Evolutionary conservation across 1,140 invertebrate species (phyloP), one percentile per base, ranked within the genome.

Genomic region (Meloidogyne exigua): DNA sequence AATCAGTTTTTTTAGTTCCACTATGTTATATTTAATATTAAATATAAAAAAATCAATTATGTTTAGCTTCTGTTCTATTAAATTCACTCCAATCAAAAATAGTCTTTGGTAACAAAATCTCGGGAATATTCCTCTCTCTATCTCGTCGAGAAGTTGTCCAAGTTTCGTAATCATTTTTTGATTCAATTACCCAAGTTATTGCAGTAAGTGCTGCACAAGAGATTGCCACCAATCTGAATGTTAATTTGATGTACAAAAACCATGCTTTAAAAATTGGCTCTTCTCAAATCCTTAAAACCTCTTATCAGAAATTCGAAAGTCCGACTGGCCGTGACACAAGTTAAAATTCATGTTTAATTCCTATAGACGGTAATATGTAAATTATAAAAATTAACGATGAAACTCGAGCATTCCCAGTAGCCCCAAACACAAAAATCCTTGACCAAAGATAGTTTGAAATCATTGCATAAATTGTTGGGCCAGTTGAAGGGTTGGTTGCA

Each of bases 391-490:
- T 10, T 65, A 13, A 73, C 71, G 32, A 21, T 65, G 71, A 12
- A 2, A 49, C 26, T 13, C 11, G n/a, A 25, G 26, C 15, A 26
- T 64, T 62, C 5, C 71, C 71, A 15, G 49, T 73, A 3, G 64
- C n/a, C 15, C 42, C 71, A 25, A 36, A 62, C 0, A 36, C 49
- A 25, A 73, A 11, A 62, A 73, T 73, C 15, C 36, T 64, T 15
- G 49, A 32, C 71, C 71, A 73, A 23, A 64, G 4, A 36, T 32
- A 25, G n/a, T 73, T 73, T 28, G 26, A 23, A 57, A 73, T 21
- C 21, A 73, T 73, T 15, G 71, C 71, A 63, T 26, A 73, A 73
- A 73, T 65, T 13, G 71, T 73, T 9, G 71, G 71, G 39, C n/a
- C 28, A 42, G 71, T 73, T 26, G 71, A 73, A 21, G 71, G 71